Evolutionary conservation across 1,140 invertebrate genomes (phyloP).

Genomic region (Pteromalus puparum): DNA sequence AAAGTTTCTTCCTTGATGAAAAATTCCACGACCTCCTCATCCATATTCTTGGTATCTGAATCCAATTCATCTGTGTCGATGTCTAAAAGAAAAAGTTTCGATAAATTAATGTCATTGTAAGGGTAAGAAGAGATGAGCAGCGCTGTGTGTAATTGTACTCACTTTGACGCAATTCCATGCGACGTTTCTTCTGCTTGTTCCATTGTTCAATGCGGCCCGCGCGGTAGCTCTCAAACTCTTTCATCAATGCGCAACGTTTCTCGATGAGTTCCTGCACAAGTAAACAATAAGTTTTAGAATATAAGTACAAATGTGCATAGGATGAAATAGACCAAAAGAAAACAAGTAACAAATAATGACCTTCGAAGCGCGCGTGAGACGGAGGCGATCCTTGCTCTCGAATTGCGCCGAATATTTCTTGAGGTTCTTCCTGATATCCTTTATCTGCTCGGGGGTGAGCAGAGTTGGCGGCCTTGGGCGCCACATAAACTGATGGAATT

Average conservation of each 20-base stretch:
- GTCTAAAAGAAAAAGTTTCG: constrained; percentile 78
- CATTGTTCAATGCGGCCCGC: constrained; percentile 85
- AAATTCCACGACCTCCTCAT: constrained; percentile 98
- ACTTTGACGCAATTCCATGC: constrained; percentile 91
- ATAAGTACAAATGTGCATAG: background rate
- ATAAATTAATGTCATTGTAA: constrained; percentile 27
- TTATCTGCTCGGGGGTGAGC: constrained; percentile 86
- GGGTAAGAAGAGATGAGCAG: background rate
- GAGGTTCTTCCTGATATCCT: constrained; percentile 98
- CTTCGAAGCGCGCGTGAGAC: constrained; percentile 95
- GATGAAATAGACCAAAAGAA: background rate
- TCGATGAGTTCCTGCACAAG: constrained; percentile 91
- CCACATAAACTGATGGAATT: constrained; percentile 97
- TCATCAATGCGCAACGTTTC: constrained; percentile 92
- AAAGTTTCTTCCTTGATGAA: constrained; percentile 97
- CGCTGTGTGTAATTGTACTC: constrained; percentile 70
- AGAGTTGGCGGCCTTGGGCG: constrained; percentile 93
- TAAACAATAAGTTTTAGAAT: background rate
- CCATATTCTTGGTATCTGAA: constrained; percentile 89
- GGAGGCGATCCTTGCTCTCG: constrained; percentile 96
- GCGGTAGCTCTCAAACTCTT: constrained; percentile 89
- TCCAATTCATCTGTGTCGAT: constrained; percentile 94
- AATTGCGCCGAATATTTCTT: constrained; percentile 98
- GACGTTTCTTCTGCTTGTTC: constrained; percentile 84
- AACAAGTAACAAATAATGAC: constrained; percentile 63